Conservation (phyloP, 1,140 invertebrate genomes). For the Pissodes strobi region DNA sequence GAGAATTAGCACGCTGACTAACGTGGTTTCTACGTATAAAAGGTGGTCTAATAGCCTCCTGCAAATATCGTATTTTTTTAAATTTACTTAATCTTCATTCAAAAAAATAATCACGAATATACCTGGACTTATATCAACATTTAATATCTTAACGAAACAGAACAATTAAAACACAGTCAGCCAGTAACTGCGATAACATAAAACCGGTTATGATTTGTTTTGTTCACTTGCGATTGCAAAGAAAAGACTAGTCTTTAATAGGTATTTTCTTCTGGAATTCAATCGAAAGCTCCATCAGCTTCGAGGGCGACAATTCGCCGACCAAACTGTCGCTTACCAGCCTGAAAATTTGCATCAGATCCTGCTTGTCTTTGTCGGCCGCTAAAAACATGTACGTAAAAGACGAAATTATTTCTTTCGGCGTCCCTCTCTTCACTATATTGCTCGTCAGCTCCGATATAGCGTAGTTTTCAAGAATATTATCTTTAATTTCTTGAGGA, state of each 20-base stretch:
- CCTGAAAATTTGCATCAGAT: slow-evolving; percentile 24
- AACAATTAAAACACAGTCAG: too few species aligned
- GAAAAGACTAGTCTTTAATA: slow-evolving; percentile 6
- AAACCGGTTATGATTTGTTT: too few species aligned
- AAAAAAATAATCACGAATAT: too few species aligned
- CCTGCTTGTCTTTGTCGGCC: not conserved
- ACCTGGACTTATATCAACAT: too few species aligned
- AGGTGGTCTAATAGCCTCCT: too few species aligned
- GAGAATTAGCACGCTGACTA: too few species aligned
- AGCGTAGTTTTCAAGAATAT: not conserved
- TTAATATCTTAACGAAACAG: too few species aligned
- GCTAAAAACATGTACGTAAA: slow-evolving; percentile 1
- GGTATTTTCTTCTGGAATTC: slow-evolving; percentile 15
- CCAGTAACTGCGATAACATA: too few species aligned
- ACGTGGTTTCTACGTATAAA: too few species aligned
- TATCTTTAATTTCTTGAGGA: not conserved
- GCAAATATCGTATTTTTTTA: too few species aligned
- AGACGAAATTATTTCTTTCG: not conserved
- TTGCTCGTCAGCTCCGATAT: not conserved
- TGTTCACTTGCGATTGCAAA: too few species aligned
- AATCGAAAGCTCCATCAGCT: slow-evolving; percentile 11
- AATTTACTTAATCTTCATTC: too few species aligned
- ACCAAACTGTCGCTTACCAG: slow-evolving; percentile 20
- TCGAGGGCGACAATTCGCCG: not conserved
- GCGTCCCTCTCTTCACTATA: not conserved